Evolutionary conservation across 1,140 invertebrate genomes (phyloP).

Genomic region (Andricus grossulariae): DNA sequence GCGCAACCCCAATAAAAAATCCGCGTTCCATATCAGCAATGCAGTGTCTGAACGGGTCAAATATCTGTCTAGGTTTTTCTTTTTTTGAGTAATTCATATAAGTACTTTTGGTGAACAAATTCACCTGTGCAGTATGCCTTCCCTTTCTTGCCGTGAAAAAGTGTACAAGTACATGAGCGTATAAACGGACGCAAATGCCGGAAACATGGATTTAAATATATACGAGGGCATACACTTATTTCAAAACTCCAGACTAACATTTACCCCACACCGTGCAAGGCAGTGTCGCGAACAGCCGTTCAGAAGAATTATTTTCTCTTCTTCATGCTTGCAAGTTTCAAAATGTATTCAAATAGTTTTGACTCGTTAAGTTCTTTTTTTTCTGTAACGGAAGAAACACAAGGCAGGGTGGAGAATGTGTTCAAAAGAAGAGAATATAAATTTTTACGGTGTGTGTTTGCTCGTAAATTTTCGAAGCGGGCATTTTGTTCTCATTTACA

Average conservation of each 20-base stretch:
- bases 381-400: neutral
- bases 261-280: neutral
- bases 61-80: too few relatives aligned
- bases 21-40: too few relatives aligned
- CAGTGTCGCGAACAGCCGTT: neutral
- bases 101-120: too few relatives aligned
- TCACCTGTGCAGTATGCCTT: too few relatives aligned
- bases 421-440: conserved; percentile 26
- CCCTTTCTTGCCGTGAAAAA: too few relatives aligned
- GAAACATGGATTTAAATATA: conserved; percentile 10
- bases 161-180: neutral
- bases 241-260: neutral
- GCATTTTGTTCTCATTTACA: neutral
- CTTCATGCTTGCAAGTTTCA: conserved; percentile 12
- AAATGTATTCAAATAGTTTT: conserved; percentile 25
- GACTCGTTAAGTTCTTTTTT: neutral
- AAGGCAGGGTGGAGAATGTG: neutral
- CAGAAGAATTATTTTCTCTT: conserved; percentile 32
- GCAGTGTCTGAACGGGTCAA: too few relatives aligned
- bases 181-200: neutral
- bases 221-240: neutral
- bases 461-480: conserved; percentile 1
- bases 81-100: too few relatives aligned
- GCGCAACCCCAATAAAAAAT: too few relatives aligned
- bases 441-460: conserved; percentile 21